A percentile compares a stretch with the other conserved stretches of the same genome.
phyloP scores from a whole-genome alignment of 2,888 invertebrate genomes.

The Deilephila porcellus region DNA sequence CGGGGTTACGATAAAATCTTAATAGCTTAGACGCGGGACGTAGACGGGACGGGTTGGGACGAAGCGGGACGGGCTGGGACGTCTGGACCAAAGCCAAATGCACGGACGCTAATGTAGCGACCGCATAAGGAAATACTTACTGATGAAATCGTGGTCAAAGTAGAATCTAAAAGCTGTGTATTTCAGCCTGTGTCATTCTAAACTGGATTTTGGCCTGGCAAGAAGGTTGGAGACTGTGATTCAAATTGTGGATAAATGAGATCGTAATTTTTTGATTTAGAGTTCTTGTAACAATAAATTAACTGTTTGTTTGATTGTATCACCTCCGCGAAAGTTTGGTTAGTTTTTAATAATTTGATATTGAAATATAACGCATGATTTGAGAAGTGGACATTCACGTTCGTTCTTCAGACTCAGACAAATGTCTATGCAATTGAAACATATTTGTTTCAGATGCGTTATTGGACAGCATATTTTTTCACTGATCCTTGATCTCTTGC shows the following conservation, averaged over 20 bases:
- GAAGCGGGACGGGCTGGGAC: background rate
- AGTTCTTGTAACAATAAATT: too few relatives aligned
- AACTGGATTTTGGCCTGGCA: background rate
- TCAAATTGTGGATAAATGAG: background rate
- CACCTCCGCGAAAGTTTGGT: too few relatives aligned
- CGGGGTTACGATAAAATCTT: constrained; percentile 31
- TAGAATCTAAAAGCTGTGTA: constrained; percentile 18
- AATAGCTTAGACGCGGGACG: constrained; percentile 27
- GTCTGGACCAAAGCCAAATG: constrained; percentile 32
- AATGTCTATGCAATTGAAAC: too few relatives aligned
- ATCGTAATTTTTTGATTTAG: too few relatives aligned
- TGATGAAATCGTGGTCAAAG: constrained; percentile 15
- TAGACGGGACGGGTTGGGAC: background rate
- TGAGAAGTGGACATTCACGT: too few relatives aligned
- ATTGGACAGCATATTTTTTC: too few relatives aligned
- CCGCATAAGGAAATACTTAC: constrained; percentile 24
- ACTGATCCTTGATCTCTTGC: too few relatives aligned
- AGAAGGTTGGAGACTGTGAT: background rate
- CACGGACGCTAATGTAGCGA: constrained; percentile 27
- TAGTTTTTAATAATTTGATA: too few relatives aligned
- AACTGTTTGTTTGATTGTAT: too few relatives aligned
- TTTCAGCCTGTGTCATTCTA: background rate
- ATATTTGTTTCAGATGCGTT: too few relatives aligned
- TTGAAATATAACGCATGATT: too few relatives aligned
- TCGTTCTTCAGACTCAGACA: too few relatives aligned